A percentile compares a stretch with the other conserved stretches of the same genome.
phyloP scores from a whole-genome alignment of 2,888 invertebrate genomes.

The Leptinotarsa tumamoca region DNA sequence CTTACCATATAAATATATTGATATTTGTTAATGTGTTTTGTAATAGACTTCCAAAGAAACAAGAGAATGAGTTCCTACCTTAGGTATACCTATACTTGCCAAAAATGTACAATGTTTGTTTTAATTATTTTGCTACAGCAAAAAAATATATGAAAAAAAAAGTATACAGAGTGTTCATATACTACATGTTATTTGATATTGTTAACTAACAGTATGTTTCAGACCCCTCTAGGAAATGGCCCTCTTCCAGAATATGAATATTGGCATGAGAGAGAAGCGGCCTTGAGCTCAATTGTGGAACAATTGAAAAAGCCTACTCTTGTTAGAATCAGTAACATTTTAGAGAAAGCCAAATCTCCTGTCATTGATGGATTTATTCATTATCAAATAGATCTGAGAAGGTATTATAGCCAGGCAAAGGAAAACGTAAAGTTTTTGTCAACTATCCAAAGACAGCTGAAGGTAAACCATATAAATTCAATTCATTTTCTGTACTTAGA shows the following conservation, averaged over 20 bases:
- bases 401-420: conserved; percentile 77
- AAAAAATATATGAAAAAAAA: not conserved
- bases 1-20: not conserved
- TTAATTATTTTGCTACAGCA: no score
- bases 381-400: conserved; percentile 73
- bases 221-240: conserved; percentile 77
- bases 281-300: conserved; percentile 82
- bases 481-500: no score
- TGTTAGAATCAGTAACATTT: conserved; percentile 71
- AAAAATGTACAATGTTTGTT: no score
- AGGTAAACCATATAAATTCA: conserved; percentile 61
- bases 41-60: no score
- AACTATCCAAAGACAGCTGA: conserved; percentile 80
- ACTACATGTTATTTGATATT: not conserved
- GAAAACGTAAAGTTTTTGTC: conserved; percentile 84
- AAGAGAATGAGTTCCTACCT: no score
- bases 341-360: conserved; percentile 71
- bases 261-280: conserved; percentile 86
- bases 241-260: conserved; percentile 88
- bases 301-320: conserved; percentile 82
- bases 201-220: conserved; percentile 38
- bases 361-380: conserved; percentile 72
- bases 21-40: no score
- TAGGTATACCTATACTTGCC: no score
- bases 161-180: not conserved